phyloP scores from a whole-genome alignment of 1,140 invertebrate species.

The Lepidurus couesii region DNA sequence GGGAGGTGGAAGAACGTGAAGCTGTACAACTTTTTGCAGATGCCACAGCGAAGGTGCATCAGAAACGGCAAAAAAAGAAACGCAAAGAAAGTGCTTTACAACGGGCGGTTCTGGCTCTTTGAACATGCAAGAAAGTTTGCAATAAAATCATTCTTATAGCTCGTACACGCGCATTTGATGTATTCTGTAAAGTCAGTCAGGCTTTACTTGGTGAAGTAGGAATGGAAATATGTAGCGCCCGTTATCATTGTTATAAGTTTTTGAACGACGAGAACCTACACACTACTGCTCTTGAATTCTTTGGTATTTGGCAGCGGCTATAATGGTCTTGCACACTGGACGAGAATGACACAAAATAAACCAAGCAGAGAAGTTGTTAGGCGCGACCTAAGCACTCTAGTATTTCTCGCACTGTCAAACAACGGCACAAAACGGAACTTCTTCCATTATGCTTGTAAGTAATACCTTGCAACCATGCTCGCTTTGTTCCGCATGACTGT shows the following conservation, averaged over 20 bases:
- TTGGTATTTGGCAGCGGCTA: too few species aligned
- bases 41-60: slow-evolving; percentile 59
- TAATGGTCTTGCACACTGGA: background rate
- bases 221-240: too few species aligned
- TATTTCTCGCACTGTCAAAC: too few species aligned
- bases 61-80: slow-evolving; percentile 60
- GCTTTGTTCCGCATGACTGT: background rate
- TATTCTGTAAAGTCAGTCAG: too few species aligned
- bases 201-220: too few species aligned
- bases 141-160: background rate
- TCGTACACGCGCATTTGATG: background rate
- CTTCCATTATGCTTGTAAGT: too few species aligned
- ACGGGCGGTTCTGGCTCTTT: slow-evolving; percentile 53
- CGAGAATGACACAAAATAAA: slow-evolving; percentile 9
- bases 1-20: slow-evolving; percentile 70
- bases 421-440: too few species aligned
- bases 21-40: slow-evolving; percentile 76
- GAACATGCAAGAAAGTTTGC: slow-evolving; percentile 30
- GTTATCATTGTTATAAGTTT: too few species aligned
- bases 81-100: slow-evolving; percentile 63
- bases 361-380: background rate
- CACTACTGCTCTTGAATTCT: too few species aligned
- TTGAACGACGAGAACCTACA: too few species aligned
- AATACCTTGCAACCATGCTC: background rate
- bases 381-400: background rate